Conservation (phyloP, 2,888 invertebrate genomes). For the Elgonia sp. region DNA sequence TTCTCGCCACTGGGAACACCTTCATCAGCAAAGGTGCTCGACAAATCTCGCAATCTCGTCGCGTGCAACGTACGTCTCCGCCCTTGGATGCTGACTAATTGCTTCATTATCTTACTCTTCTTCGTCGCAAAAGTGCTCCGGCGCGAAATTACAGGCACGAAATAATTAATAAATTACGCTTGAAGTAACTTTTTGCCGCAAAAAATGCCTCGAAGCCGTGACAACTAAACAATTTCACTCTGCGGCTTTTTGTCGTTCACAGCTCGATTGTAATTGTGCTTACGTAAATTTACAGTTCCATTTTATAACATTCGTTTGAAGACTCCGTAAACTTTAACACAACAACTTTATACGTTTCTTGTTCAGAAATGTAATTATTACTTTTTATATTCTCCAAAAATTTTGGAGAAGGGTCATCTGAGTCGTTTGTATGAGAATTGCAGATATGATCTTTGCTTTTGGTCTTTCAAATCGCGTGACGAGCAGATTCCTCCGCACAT, state of each 20-base stretch:
- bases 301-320: neutral
- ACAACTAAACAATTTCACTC: constrained; percentile 49
- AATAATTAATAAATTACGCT: constrained; percentile 67
- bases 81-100: constrained; percentile 72
- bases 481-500: constrained; percentile 64
- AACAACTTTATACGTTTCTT: neutral
- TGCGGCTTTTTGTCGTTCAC: constrained; percentile 21
- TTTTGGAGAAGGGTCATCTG: neutral
- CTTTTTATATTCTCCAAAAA: neutral
- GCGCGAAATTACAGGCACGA: constrained; percentile 62
- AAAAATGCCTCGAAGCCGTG: constrained; percentile 6
- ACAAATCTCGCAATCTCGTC: constrained; percentile 69
- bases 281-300: constrained; percentile 1
- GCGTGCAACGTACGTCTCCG: constrained; percentile 68
- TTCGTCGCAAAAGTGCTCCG: constrained; percentile 57
- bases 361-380: neutral
- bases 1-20: constrained; percentile 39
- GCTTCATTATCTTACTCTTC: constrained; percentile 70
- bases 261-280: neutral
- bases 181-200: constrained; percentile 49
- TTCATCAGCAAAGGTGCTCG: constrained; percentile 54
- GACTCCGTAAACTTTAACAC: no score
- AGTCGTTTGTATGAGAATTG: constrained; percentile 17
- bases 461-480: constrained; percentile 75
- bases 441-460: constrained; percentile 71